These are phyloP conservation scores for Lophura nycthemera DNA, from an alignment of 2,113 vertebrate genomes.

Conservation along the genomic window DNA sequence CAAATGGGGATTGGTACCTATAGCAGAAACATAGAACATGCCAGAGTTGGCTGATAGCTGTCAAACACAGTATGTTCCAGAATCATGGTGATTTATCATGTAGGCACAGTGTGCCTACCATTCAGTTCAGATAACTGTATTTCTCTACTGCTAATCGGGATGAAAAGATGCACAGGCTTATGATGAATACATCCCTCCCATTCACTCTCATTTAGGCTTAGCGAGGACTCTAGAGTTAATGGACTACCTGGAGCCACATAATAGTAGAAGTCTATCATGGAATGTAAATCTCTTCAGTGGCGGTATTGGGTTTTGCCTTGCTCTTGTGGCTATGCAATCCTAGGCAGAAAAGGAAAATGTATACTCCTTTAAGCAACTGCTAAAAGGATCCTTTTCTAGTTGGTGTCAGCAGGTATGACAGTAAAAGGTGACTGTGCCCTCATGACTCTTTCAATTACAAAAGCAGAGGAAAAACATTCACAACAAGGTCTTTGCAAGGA, in stretches of 20 bases:
- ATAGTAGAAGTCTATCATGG: neutral
- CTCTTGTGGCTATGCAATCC: neutral
- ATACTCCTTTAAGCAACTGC: neutral
- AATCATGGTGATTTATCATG: neutral
- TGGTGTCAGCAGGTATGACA: neutral
- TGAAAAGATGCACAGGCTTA: neutral
- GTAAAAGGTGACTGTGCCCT: neutral
- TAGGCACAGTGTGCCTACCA: fast-evolving
- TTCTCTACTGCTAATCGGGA: neutral
- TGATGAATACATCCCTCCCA: fast-evolving
- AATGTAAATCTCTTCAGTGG: neutral
- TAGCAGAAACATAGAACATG: neutral
- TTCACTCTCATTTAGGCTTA: neutral
- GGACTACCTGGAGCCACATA: neutral
- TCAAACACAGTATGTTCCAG: fast-evolving
- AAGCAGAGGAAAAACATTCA: neutral
- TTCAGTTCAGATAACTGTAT: fast-evolving
- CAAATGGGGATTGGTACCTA: neutral
- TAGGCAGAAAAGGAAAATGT: neutral
- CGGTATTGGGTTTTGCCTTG: neutral
- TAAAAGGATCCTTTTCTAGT: neutral
- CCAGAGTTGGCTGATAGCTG: neutral
- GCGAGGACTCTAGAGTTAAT: neutral
- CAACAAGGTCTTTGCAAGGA: neutral
- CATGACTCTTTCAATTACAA: neutral